Evolutionary conservation across 2,113 vertebrate genomes (phyloP).

Genomic region (Seriola aureovittata): DNA sequence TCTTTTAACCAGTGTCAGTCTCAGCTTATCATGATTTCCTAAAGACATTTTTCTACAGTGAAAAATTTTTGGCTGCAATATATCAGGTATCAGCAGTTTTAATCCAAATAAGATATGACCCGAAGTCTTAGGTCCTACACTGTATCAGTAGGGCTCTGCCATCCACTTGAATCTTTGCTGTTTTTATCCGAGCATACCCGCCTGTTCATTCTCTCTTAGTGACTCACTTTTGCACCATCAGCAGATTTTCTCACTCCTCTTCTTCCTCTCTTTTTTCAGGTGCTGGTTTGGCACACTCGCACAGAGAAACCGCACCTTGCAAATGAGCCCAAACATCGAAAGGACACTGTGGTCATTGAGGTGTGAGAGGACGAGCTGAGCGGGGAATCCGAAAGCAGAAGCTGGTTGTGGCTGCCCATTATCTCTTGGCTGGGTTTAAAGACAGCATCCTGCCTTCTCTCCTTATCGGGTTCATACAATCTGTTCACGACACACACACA

Average conservation of each 20-base stretch:
- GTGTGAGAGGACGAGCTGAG: constrained; percentile 81
- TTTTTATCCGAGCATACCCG: constrained; percentile 12
- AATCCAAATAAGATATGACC: background rate
- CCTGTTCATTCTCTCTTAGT: constrained; percentile 23
- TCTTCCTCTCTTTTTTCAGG: constrained; percentile 78
- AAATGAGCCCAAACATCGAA: constrained; percentile 93
- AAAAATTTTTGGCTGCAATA: background rate
- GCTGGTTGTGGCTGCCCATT: constrained; percentile 19
- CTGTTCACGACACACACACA: constrained; percentile 20
- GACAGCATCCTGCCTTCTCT: constrained; percentile 29
- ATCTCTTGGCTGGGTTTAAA: constrained; percentile 41
- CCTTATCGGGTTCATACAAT: constrained; percentile 20
- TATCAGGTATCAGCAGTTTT: constrained; percentile 12
- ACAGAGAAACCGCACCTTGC: constrained; percentile 96
- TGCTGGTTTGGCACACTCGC: constrained; percentile 98
- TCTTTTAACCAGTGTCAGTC: background rate
- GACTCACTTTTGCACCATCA: background rate
- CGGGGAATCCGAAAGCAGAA: constrained; percentile 5
- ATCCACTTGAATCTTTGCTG: constrained; percentile 17
- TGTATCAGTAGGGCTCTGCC: constrained; percentile 6
- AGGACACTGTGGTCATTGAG: constrained; percentile 94
- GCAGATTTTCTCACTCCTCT: constrained; percentile 38
- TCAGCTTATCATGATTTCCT: background rate
- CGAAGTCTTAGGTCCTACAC: background rate
- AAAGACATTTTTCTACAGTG: background rate